Evolutionary conservation across 2,797 vertebrate species (phyloP), one percentile per base, ranked within the genome.

Genomic region (Dallia pectoralis): DNA sequence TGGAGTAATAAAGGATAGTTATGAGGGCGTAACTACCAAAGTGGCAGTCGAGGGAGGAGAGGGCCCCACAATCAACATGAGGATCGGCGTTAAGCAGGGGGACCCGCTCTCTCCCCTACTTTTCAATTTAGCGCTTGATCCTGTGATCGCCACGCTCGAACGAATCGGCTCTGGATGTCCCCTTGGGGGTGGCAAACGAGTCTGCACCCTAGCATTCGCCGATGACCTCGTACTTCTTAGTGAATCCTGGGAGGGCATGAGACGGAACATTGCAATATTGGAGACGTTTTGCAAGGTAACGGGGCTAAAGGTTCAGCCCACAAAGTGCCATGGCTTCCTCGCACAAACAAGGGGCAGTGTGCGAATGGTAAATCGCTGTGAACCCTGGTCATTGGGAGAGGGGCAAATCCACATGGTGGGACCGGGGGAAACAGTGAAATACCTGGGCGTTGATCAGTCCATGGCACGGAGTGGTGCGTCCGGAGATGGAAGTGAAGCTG

Each of bases 221-320:
- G 67, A 77, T 56, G 74, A 79, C 19, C 61, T 76, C 7, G 64
- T 63, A 0, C n/a, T 72, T 15, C 8, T 79, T 3, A 67, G 48
- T 16, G 22, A 1, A 61, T 66, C 70, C 0, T 74, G 74, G 74
- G 18, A 12, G 0, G 59, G 36, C 0, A 77, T 79, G 69, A 5
- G 0, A 4, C 2, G 7, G 1, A 72, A 69, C 19, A 40, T 77
- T 3, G 2, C 1, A 5, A n/a, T 80, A 1, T 12, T 80, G 3
- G 62, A 74, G 2, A 1, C 6, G 0, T 80, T 77, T 4, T 74
- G 75, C 14, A 2, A 25, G 0, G 1, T 30, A 1, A 33, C 67
- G 1, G 71, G 67, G 1, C 32, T 70, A 7, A 4, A 1, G 2
- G 8, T 69, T 0, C 71, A 73, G 25, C 64, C 44, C 2, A 1